Evolutionary conservation across 2,888 invertebrate genomes (phyloP), one percentile per base, ranked within the genome.

Genomic region (Girardia tigrina): DNA sequence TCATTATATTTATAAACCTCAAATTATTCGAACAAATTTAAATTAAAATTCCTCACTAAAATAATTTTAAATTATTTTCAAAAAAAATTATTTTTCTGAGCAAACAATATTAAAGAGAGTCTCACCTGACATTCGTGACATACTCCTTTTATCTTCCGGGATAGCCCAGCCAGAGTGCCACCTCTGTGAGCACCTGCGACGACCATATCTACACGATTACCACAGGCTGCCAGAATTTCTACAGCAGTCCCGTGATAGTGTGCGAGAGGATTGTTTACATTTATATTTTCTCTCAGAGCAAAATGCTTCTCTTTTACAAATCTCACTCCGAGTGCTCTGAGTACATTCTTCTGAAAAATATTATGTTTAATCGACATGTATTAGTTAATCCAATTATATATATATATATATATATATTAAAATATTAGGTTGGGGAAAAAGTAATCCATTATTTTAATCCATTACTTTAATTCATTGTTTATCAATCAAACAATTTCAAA

Each of bases 201-300:
- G 79, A 93, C 86, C 89, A 93, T 90, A 84, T 95, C 94, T 16
- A 97, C 86, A 81, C 89, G 88, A 78, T 90, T 90, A 80, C 90
- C 89, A 78, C 89, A 89, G 79, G 91, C 90, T 82, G 90, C 88
- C 36, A 93, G 87, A 80, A 98, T 95, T 87, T 98, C 98, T 79
- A 90, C 90, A 0, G 90, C 97, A 0, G 98, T 98, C 75, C 89
- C 89, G 82, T 99, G 97, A 83, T 94, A 99, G 85, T 99, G 98
- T 0, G 95, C 94, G 80, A 98, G 83, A 0, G 98, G 95, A 86
- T 99, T 99, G 80, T 91, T 90, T 8, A 90, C 86, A 86, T 97
- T 97, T 78, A 93, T 95, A 84, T 94, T 89, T 78, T 88, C 88
- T 78, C 89, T 83, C 70, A 98, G 86, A 79, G 90, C 87, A 79